A percentile compares a stretch with the other conserved stretches of the same genome.
Evolutionary conservation across 2,888 invertebrate species (phyloP).

Genomic region (Agrochola lychnidis): DNA sequence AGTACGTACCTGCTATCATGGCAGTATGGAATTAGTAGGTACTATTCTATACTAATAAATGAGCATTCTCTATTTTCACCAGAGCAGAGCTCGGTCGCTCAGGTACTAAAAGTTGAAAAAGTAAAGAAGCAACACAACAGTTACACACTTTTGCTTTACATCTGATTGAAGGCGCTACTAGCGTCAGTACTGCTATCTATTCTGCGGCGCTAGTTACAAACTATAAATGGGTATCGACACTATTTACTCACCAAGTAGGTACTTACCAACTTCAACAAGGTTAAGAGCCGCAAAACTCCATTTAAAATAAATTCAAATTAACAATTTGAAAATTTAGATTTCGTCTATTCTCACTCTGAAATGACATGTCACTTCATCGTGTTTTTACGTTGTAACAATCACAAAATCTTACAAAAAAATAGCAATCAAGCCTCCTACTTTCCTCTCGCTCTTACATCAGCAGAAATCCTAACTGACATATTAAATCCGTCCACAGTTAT

Average conservation of each 20-base stretch:
- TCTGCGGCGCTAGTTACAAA: background rate
- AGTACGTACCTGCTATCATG: no score
- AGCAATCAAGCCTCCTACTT: background rate
- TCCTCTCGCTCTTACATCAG: background rate
- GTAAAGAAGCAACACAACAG: background rate
- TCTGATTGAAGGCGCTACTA: slow-evolving; percentile 12
- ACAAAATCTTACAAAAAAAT: background rate
- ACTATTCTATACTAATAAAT: no score
- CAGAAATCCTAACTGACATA: background rate
- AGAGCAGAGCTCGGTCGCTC: no score
- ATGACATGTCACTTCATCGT: background rate
- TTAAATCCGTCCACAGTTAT: background rate
- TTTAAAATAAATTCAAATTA: background rate
- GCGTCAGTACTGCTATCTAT: background rate
- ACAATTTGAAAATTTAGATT: background rate
- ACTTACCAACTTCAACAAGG: background rate
- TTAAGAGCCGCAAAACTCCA: background rate
- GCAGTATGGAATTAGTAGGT: no score
- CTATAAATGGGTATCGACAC: background rate
- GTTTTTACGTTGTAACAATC: background rate
- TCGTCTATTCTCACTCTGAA: background rate
- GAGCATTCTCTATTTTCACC: no score
- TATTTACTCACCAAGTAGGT: background rate
- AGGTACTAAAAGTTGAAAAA: background rate
- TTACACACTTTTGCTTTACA: slow-evolving; percentile 5